Conservation (phyloP, 64 coral and sea anemone genomes). For the Astreopora myriophthalma region DNA sequence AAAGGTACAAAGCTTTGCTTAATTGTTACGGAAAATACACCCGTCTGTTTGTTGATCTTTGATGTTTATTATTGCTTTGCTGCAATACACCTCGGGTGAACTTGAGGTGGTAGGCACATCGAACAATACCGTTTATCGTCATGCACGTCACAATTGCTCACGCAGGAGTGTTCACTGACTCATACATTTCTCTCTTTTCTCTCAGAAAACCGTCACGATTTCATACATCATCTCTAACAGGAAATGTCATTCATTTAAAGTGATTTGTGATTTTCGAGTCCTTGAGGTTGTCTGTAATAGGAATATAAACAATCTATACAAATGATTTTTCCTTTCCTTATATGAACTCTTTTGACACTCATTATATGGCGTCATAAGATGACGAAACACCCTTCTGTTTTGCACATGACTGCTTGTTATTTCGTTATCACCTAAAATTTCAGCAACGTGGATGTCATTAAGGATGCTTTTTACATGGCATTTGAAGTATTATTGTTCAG, state of each 20-base stretch:
- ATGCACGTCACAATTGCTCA: not conserved
- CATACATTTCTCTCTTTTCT: no score
- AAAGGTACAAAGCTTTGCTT: constrained; percentile 37
- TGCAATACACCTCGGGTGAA: not conserved
- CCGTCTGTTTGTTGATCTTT: constrained; percentile 31
- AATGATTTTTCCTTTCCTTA: not conserved
- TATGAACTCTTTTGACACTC: not conserved
- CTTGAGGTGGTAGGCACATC: not conserved
- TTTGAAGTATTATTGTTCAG: not conserved
- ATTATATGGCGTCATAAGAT: not conserved
- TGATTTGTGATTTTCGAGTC: not conserved
- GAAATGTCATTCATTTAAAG: not conserved
- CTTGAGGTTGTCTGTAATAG: not conserved
- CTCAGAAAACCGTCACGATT: not conserved
- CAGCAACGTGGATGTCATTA: not conserved
- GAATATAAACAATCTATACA: not conserved
- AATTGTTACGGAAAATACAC: constrained; percentile 20
- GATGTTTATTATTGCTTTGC: not conserved
- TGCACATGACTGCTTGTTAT: not conserved
- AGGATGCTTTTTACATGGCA: not conserved
- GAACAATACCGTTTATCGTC: not conserved
- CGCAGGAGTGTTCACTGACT: no score
- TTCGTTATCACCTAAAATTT: not conserved
- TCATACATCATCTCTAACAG: no score
- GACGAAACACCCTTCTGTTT: not conserved